Percentiles rank a stretch among this genome's conserved stretches.
Conservation (phyloP, 2,888 invertebrate genomes). For the Alitta virens region DNA sequence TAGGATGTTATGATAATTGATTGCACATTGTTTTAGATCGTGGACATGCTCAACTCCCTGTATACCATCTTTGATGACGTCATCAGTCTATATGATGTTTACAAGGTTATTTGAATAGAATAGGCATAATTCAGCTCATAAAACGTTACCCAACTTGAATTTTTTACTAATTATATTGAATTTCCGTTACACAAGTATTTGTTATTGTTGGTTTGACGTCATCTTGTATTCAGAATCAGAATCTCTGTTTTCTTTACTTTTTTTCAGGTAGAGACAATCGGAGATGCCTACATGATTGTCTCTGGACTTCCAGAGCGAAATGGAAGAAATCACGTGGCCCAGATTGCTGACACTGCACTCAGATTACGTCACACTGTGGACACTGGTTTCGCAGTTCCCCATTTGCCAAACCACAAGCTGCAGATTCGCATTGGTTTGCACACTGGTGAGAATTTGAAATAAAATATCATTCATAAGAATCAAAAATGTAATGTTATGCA, state of each 20-base stretch:
- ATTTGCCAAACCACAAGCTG: slow-evolving; percentile 35
- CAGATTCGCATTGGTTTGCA: slow-evolving; percentile 38
- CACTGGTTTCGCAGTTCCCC: slow-evolving; percentile 39
- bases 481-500: no score
- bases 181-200: no score
- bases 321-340: slow-evolving; percentile 36
- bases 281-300: slow-evolving; percentile 9
- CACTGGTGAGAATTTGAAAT: background rate
- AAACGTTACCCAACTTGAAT: no score
- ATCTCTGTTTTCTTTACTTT: background rate
- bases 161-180: no score
- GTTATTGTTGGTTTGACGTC: no score
- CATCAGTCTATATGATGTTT: background rate
- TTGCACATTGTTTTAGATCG: background rate
- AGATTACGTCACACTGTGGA: slow-evolving; percentile 35
- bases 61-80: slow-evolving; percentile 1
- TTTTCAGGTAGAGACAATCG: slow-evolving; percentile 26
- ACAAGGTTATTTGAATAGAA: no score
- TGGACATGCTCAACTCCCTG: background rate
- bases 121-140: no score
- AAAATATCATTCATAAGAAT: no score
- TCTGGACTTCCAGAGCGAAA: slow-evolving; percentile 41
- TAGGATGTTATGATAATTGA: no score
- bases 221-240: background rate
- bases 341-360: slow-evolving; percentile 39